A percentile compares a stretch with the other conserved stretches of the same genome.
phyloP scores from a whole-genome alignment of 2,113 vertebrate genomes.

The Anoura caudifer region DNA sequence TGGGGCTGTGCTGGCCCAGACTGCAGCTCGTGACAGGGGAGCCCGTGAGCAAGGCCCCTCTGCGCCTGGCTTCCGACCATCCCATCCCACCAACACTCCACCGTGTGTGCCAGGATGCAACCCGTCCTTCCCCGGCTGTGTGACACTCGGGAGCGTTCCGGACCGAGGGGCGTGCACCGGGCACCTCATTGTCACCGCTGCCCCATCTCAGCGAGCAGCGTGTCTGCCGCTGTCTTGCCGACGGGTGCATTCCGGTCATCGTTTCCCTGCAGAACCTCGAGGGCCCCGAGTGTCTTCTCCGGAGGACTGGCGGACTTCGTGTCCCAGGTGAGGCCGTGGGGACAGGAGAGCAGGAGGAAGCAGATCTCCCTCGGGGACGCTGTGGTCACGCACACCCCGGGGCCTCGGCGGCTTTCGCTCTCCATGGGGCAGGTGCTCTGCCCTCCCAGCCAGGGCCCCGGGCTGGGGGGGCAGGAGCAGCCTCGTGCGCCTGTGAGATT shows the following conservation, averaged over 20 bases:
- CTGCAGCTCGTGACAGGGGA: not conserved
- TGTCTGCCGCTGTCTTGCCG: accelerated
- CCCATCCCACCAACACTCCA: not conserved
- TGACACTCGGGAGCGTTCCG: not conserved
- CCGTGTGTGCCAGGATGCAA: not conserved
- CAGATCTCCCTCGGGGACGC: not conserved
- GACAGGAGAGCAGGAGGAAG: accelerated
- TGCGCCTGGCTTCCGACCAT: not conserved
- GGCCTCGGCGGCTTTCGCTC: not conserved
- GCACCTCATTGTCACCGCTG: not conserved
- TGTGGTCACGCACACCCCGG: not conserved
- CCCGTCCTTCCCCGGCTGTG: not conserved
- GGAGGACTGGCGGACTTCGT: accelerated
- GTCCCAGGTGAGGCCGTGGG: not conserved
- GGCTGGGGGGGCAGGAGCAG: not conserved
- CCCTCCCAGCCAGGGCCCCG: accelerated
- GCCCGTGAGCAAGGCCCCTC: not conserved
- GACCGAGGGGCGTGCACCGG: not conserved
- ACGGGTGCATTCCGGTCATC: accelerated
- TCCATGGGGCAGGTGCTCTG: accelerated
- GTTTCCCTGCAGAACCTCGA: not conserved
- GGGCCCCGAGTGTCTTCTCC: not conserved
- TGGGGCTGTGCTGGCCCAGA: no score
- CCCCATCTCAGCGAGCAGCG: not conserved
- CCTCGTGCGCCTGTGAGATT: accelerated